Percentiles rank a stretch among this genome's conserved stretches.
Evolutionary conservation across 2,113 vertebrate species (phyloP).

Genomic region (Cavia aperea): DNA sequence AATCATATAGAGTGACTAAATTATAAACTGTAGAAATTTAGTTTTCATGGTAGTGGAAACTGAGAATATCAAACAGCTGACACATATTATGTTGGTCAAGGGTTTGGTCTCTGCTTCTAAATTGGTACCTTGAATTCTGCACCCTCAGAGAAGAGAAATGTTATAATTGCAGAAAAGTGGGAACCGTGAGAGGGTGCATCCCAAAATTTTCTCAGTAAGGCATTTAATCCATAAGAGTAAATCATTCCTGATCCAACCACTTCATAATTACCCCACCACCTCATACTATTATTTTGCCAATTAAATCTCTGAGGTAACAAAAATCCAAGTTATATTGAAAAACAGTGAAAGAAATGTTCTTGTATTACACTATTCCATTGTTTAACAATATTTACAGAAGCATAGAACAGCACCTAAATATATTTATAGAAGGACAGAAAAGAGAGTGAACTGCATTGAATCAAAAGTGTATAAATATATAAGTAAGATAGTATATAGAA

Average conservation of each 20-base stretch:
- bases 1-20: neutral
- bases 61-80: neutral
- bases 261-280: neutral
- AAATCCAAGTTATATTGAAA: neutral
- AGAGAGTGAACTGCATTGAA: neutral
- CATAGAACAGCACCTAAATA: neutral
- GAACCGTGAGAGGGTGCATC: fast-evolving
- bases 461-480: neutral
- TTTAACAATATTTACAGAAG: neutral
- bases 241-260: neutral
- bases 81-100: neutral
- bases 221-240: neutral
- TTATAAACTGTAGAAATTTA: neutral
- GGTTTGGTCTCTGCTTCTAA: neutral
- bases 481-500: neutral
- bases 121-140: neutral
- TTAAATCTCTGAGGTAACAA: neutral
- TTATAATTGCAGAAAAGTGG: neutral
- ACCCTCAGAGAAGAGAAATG: neutral
- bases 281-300: neutral
- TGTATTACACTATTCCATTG: neutral
- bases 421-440: neutral
- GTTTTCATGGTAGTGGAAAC: neutral
- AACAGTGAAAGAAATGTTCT: neutral
- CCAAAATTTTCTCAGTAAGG: neutral